phyloP scores from a whole-genome alignment of 2,113 vertebrate genomes.

The Callopanchax toddi region DNA sequence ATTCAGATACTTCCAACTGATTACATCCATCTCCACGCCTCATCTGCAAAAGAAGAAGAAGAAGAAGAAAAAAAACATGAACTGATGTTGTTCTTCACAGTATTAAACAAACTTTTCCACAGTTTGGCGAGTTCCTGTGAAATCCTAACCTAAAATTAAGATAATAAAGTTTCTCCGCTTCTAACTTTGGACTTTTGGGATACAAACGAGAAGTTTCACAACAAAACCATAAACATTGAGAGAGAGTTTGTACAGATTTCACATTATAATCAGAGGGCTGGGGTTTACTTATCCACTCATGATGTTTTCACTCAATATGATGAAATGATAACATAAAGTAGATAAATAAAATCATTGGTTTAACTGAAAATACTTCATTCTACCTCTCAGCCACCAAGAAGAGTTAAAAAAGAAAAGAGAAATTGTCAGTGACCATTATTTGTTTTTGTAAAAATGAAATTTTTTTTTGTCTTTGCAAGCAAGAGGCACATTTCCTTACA shows the following conservation, averaged over 20 bases:
- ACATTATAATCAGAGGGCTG: constrained; percentile 80
- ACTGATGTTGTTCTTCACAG: constrained; percentile 75
- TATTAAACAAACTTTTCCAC: constrained; percentile 63
- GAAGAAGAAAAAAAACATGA: constrained; percentile 44
- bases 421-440: constrained; percentile 74
- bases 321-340: constrained; percentile 67
- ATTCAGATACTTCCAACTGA: constrained; percentile 99
- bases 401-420: constrained; percentile 45
- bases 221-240: constrained; percentile 48
- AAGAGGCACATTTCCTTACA: constrained; percentile 78
- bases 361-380: constrained; percentile 77
- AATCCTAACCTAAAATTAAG: constrained; percentile 48
- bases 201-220: constrained; percentile 75
- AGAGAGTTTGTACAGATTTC: constrained; percentile 80
- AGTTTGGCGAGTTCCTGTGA: constrained; percentile 61
- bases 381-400: constrained; percentile 88
- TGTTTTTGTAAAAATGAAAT: constrained; percentile 78
- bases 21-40: constrained; percentile 81
- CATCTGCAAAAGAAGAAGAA: constrained; percentile 57
- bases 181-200: constrained; percentile 76
- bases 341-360: constrained; percentile 71
- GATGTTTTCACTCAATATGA: constrained; percentile 72
- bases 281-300: constrained; percentile 73
- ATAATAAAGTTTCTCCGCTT: constrained; percentile 56
- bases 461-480: constrained; percentile 70